Conservation (phyloP, 2,797 vertebrate genomes). For the Microctenopoma steveboyesi region DNA sequence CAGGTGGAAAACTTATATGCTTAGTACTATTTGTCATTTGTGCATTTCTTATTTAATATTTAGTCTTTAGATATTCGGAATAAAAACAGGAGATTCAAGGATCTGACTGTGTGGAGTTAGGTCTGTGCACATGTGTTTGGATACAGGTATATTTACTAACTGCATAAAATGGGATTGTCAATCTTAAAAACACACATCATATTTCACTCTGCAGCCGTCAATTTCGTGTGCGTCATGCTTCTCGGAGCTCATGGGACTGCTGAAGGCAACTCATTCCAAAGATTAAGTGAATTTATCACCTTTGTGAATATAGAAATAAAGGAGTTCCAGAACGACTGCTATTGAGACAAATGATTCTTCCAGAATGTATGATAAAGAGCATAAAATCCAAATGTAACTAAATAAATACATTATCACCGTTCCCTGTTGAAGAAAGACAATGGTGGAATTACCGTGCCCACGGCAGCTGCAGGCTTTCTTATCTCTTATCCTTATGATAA, state of each 20-base stretch:
- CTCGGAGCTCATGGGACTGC: conserved; percentile 35
- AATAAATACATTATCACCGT: conserved; percentile 58
- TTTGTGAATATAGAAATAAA: conserved; percentile 26
- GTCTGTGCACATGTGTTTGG: not conserved
- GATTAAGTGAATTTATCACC: conserved; percentile 55
- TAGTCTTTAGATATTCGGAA: not conserved
- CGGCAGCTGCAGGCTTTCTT: conserved; percentile 49
- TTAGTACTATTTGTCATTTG: not conserved
- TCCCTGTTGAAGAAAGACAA: conserved; percentile 41
- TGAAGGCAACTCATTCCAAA: conserved; percentile 29
- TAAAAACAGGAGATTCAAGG: not conserved
- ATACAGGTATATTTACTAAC: not conserved
- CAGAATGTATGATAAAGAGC: conserved; percentile 34
- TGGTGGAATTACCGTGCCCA: conserved; percentile 40
- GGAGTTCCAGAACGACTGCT: conserved; percentile 29
- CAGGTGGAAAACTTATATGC: not conserved
- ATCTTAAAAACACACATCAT: not conserved
- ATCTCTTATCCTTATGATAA: conserved; percentile 59
- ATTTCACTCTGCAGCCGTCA: not conserved
- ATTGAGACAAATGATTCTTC: conserved; percentile 31
- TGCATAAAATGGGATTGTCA: not conserved
- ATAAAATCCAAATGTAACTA: conserved; percentile 53
- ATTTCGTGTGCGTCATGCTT: conserved; percentile 21
- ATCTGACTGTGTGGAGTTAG: too few species aligned
- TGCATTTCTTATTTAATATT: not conserved